Evolutionary conservation across 92 coral and sea anemone species (phyloP).

Genomic region (Heliopora coerulea): DNA sequence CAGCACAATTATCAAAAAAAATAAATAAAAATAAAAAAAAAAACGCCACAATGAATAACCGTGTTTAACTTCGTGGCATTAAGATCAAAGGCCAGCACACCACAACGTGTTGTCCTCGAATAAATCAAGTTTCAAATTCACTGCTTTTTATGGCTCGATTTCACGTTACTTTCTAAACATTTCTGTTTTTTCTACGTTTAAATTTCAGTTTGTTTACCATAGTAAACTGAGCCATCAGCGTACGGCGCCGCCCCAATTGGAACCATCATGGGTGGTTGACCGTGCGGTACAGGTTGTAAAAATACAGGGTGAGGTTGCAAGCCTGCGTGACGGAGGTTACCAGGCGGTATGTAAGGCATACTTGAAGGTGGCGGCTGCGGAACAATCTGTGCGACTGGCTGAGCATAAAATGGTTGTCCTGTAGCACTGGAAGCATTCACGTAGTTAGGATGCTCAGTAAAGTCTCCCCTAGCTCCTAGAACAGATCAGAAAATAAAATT

Average conservation of each 20-base stretch:
- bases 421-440: slow-evolving; percentile 30
- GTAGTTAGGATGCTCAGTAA: neutral
- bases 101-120: too few species aligned
- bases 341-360: neutral
- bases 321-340: slow-evolving; percentile 22
- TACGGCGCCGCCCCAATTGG: slow-evolving; percentile 17
- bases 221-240: slow-evolving; percentile 1
- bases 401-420: slow-evolving; percentile 40
- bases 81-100: too few species aligned
- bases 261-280: slow-evolving; percentile 10
- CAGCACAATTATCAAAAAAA: too few species aligned
- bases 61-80: too few species aligned
- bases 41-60: too few species aligned
- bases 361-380: slow-evolving; percentile 13
- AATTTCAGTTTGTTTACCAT: slow-evolving; percentile 8
- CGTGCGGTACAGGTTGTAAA: neutral
- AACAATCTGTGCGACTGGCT: neutral
- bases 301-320: slow-evolving; percentile 29
- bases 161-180: too few species aligned
- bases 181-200: too few species aligned
- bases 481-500: neutral
- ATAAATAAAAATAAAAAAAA: too few species aligned
- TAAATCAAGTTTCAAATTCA: too few species aligned
- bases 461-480: neutral
- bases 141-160: too few species aligned